phyloP scores from a whole-genome alignment of 92 coral and sea anemone species.

The Bergia sp. region DNA sequence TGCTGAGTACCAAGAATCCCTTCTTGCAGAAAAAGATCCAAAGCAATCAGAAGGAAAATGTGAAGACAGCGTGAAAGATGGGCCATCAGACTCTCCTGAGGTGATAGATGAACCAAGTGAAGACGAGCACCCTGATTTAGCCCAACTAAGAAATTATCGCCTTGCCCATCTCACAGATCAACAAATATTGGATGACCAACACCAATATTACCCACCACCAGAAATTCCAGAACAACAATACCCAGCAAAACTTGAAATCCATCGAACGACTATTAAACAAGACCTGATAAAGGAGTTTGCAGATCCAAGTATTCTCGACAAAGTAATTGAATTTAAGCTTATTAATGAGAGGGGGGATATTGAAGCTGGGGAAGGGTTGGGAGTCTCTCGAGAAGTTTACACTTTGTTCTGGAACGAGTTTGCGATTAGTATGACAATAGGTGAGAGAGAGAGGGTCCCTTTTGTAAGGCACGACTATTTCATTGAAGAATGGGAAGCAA shows the following conservation, averaged over 20 bases:
- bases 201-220: no score
- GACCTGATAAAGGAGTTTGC: slow-evolving; percentile 30
- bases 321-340: neutral
- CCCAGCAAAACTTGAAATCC: neutral
- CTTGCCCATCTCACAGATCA: slow-evolving; percentile 30
- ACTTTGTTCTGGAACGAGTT: slow-evolving; percentile 55
- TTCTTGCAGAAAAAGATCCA: no score
- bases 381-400: slow-evolving; percentile 45
- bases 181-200: neutral
- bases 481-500: slow-evolving; percentile 52
- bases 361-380: slow-evolving; percentile 16
- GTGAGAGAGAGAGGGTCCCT: slow-evolving; percentile 58
- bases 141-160: slow-evolving; percentile 50
- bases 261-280: slow-evolving; percentile 11
- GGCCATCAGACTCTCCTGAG: neutral
- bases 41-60: no score
- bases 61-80: no score
- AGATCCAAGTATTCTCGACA: slow-evolving; percentile 22
- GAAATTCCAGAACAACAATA: neutral
- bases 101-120: neutral
- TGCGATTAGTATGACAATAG: slow-evolving; percentile 49
- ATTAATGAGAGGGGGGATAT: slow-evolving; percentile 17
- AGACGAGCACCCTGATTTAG: slow-evolving; percentile 22
- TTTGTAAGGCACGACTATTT: slow-evolving; percentile 56
- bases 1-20: no score